Conservation (phyloP, 2,797 vertebrate species). For the Sebastes itinus region DNA sequence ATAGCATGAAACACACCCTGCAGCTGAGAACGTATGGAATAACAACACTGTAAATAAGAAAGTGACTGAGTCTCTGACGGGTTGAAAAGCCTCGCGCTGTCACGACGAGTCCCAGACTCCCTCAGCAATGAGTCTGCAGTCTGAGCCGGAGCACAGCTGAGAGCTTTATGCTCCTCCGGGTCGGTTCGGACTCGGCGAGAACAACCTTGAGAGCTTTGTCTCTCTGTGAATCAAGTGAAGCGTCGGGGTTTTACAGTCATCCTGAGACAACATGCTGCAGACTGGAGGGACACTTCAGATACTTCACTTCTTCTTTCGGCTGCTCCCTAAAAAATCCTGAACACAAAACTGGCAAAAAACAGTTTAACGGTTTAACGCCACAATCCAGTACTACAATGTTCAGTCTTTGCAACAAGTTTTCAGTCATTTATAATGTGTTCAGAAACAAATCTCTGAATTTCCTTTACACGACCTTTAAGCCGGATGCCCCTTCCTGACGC, state of each 20-base stretch:
- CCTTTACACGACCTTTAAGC: too few relatives aligned
- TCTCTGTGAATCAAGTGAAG: background rate
- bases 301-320: too few relatives aligned
- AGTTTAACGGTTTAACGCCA: too few relatives aligned
- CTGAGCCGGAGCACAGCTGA: background rate
- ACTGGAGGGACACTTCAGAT: background rate
- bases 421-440: too few relatives aligned
- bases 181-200: background rate
- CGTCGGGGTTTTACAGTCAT: background rate
- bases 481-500: too few relatives aligned
- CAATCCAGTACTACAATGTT: too few relatives aligned
- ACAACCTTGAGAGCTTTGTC: constrained; percentile 2
- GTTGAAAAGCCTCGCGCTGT: constrained; percentile 48
- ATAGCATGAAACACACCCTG: background rate
- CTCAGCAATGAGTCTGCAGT: constrained; percentile 22
- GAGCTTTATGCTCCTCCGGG: background rate
- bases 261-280: background rate
- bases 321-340: too few relatives aligned
- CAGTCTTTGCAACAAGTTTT: too few relatives aligned
- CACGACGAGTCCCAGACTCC: constrained; percentile 37
- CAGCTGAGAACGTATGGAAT: background rate
- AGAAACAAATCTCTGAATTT: too few relatives aligned
- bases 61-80: constrained; percentile 26
- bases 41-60: constrained; percentile 23
- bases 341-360: too few relatives aligned